Conservation (phyloP, 2,113 vertebrate species). For the Chlamydotis undulata region DNA sequence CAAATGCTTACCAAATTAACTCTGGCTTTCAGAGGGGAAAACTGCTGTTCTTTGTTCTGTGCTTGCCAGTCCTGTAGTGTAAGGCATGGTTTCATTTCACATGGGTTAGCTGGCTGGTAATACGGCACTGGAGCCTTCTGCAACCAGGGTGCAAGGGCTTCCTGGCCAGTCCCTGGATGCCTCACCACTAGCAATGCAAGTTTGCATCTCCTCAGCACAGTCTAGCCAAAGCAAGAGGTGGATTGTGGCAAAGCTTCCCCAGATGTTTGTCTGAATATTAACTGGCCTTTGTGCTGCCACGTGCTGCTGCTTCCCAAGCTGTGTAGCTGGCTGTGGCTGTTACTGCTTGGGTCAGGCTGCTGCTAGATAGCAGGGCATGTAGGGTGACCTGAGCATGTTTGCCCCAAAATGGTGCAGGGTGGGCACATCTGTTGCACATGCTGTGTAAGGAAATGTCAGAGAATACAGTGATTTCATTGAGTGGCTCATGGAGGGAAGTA, state of each 20-base stretch:
- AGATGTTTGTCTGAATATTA: neutral
- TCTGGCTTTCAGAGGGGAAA: neutral
- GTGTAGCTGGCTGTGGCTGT: neutral
- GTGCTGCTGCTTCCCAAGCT: neutral
- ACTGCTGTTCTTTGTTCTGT: neutral
- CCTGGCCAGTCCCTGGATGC: fast-evolving
- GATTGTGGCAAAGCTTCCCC: neutral
- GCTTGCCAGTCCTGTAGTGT: neutral
- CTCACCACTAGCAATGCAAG: neutral
- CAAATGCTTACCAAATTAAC: neutral
- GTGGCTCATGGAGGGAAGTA: neutral
- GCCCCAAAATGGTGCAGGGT: neutral
- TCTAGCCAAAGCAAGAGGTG: neutral
- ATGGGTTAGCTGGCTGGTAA: neutral
- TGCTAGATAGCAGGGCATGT: no score
- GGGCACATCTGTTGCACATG: fast-evolving
- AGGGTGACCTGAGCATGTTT: neutral
- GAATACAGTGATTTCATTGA: neutral
- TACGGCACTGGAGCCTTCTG: neutral
- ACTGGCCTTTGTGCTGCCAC: neutral
- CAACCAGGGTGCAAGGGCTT: neutral
- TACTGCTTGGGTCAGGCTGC: neutral
- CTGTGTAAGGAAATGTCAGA: neutral
- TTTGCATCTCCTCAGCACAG: neutral
- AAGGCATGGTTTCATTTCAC: neutral